These are phyloP conservation scores for Clanis bilineata DNA, from an alignment of 2,888 invertebrate species.

Conservation along the genomic window DNA sequence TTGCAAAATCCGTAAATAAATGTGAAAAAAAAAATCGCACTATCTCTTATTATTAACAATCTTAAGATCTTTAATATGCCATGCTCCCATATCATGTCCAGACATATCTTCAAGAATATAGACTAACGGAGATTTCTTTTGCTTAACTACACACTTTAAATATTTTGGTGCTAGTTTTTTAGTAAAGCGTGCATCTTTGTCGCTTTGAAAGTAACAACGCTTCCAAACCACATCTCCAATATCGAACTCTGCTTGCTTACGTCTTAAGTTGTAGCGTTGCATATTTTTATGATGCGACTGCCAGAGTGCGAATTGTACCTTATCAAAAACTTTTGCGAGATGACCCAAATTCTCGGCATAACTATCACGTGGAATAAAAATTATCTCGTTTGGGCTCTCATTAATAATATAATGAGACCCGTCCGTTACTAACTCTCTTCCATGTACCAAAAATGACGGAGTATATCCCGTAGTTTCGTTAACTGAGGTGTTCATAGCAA, in stretches of 20 bases:
- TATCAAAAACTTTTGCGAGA: constrained; percentile 20
- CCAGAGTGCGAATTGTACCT: constrained; percentile 19
- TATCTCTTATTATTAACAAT: not conserved
- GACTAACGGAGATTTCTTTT: constrained; percentile 26
- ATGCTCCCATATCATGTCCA: constrained; percentile 23
- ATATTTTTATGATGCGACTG: constrained; percentile 22
- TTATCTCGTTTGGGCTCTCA: constrained; percentile 11
- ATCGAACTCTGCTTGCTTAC: constrained; percentile 26
- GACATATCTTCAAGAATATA: constrained; percentile 26
- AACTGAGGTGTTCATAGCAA: constrained; percentile 30
- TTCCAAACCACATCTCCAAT: constrained; percentile 23
- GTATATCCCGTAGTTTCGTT: constrained; percentile 30
- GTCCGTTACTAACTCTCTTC: constrained; percentile 2
- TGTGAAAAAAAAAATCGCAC: no score
- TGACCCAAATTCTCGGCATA: constrained; percentile 22
- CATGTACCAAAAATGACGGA: constrained; percentile 28
- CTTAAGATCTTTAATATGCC: constrained; percentile 28
- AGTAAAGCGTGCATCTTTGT: constrained; percentile 27
- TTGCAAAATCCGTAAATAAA: no score
- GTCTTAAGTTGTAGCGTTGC: constrained; percentile 25
- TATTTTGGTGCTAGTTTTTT: constrained; percentile 32
- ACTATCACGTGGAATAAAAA: constrained; percentile 25
- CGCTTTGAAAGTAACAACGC: constrained; percentile 25
- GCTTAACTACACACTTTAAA: constrained; percentile 22
- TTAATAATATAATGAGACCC: constrained; percentile 24